Evolutionary conservation across 1,140 invertebrate genomes (phyloP).

Genomic region (Gryon sp.): DNA sequence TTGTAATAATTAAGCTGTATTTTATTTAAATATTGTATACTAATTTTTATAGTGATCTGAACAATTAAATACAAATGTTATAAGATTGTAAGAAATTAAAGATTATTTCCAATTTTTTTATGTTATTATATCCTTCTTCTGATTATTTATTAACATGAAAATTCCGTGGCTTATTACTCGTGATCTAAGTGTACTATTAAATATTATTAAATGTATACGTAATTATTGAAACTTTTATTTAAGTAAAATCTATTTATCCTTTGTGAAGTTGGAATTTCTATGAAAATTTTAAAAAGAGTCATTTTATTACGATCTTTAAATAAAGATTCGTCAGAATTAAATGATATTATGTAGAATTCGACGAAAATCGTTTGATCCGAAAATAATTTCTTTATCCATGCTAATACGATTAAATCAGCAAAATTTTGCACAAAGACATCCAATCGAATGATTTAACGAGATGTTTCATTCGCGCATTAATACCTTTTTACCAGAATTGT

Average conservation of each 20-base stretch:
- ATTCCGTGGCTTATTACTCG: too few species aligned
- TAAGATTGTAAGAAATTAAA: too few species aligned
- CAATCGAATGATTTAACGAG: constrained; percentile 38
- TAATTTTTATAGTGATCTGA: too few species aligned
- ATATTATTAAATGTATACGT: not conserved
- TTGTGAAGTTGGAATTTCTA: too few species aligned
- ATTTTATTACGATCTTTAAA: constrained; percentile 8
- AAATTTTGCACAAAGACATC: constrained; percentile 10
- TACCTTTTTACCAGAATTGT: constrained; percentile 55
- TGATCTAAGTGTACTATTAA: not conserved
- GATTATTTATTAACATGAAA: too few species aligned
- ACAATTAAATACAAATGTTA: too few species aligned
- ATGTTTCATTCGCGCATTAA: constrained; percentile 32
- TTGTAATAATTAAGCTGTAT: too few species aligned
- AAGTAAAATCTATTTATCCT: too few species aligned
- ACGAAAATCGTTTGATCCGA: constrained; percentile 23
- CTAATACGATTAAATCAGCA: constrained; percentile 26
- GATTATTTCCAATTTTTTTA: too few species aligned
- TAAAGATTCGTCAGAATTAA: constrained; percentile 14
- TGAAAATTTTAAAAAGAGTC: not conserved
- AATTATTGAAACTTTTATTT: constrained; percentile 10
- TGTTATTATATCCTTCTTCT: too few species aligned
- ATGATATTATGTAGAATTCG: not conserved
- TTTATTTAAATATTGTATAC: too few species aligned
- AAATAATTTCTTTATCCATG: constrained; percentile 53